Base-by-base conservation (phyloP, 2,797 vertebrate species). In the Microcaecilia unicolor region DNA sequence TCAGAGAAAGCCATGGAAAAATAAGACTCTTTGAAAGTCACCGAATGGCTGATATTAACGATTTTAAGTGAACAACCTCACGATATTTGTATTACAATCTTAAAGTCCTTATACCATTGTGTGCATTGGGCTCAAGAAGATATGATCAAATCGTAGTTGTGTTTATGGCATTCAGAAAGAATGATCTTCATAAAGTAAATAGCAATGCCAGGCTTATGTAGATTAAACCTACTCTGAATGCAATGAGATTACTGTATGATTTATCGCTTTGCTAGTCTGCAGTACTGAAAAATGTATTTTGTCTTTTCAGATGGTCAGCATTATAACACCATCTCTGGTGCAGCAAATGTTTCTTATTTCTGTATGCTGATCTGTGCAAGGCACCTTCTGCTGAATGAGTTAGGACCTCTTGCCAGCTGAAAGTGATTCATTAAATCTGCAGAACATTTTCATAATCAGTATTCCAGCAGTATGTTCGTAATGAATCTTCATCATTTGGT, bases 351-450 rank as follows among this genome's bases (percentile, higher is more conserved):
- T 49, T 55, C 51, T 60, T 47, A 49, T 48, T 55, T 58, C 15
- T 48, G 12, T 34, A 8, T 55, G 37, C 46, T 61, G 61, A 65
- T 57, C 48, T 52, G 43, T 54, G 41, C 39, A 58, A 51, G 26
- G 9, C 25, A 58, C 41, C 45, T 61, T 58, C 54, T 59, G 48
- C 61, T 51, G 63, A 46, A 41, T 44, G 37, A 56, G 32, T 47
- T 48, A 66, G 21, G 47, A 53, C 28, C 30, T 40, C 36, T 56
- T 58, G 32, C 40, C 42, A 47, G 46, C 43, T 37, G 15, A 63
- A 44, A 64, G 15, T 28, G 41, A 55, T 60, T 71, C 40, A 56
- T 61, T 41, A 54, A 37, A 61, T 53, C 31, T 17, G 18, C 15
- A 21, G 13, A 34, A 27, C 22, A 49, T 47, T 52, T 40, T 54